Evolutionary conservation across 1,140 invertebrate species (phyloP).

Genomic region (Sycophila sp.): DNA sequence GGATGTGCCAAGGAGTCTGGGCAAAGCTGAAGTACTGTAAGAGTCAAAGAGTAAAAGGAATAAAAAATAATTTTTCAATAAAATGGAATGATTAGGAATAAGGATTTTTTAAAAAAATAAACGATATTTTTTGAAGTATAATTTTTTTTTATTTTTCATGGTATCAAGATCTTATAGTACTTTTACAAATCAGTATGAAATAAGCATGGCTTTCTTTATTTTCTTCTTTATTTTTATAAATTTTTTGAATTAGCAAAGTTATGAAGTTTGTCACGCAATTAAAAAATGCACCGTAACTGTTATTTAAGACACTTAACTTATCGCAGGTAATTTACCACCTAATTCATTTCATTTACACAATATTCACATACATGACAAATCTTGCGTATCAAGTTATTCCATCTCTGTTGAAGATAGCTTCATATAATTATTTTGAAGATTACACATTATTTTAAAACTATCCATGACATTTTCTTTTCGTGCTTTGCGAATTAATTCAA

Average conservation of each 20-base stretch:
- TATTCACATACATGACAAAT: slow-evolving; percentile 13
- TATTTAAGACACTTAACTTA: background rate
- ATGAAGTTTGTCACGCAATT: slow-evolving; percentile 9
- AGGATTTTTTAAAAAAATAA: slow-evolving; percentile 41
- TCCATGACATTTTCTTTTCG: background rate
- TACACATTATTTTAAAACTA: background rate
- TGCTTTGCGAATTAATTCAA: slow-evolving; percentile 3
- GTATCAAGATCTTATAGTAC: slow-evolving; percentile 21
- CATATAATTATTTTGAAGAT: background rate
- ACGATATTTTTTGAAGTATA: slow-evolving; percentile 36
- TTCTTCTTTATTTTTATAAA: background rate
- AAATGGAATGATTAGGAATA: background rate
- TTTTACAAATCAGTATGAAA: slow-evolving; percentile 25
- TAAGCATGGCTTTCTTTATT: slow-evolving; percentile 6
- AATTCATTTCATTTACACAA: slow-evolving; percentile 18
- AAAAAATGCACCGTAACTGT: slow-evolving; percentile 26
- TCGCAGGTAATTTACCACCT: slow-evolving; percentile 4
- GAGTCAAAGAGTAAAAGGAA: slow-evolving; percentile 45
- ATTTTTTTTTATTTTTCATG: slow-evolving; percentile 19
- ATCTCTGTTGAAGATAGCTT: background rate
- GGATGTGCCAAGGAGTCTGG: slow-evolving; percentile 89
- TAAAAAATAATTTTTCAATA: slow-evolving; percentile 5
- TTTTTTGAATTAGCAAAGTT: background rate
- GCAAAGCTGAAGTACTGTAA: slow-evolving; percentile 77
- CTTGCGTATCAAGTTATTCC: background rate